A percentile compares a stretch with the other conserved stretches of the same genome.
These are phyloP conservation scores for Mormyrus hasselquistii DNA, from an alignment of 2,797 vertebrate genomes.

Conservation along the genomic window DNA sequence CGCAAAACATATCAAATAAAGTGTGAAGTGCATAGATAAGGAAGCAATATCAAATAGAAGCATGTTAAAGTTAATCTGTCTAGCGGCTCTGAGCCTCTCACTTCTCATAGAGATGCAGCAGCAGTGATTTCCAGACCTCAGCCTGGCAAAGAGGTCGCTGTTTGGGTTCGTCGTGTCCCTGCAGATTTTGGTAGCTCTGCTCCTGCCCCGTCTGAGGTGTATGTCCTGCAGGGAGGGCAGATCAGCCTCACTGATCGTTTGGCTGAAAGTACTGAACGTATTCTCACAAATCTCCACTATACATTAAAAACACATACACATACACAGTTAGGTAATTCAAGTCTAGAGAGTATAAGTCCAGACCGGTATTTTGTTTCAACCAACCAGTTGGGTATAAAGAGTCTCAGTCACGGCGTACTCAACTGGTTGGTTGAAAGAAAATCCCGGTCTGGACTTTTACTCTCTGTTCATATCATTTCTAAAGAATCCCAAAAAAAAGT, in stretches of 20 bases:
- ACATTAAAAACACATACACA: neutral
- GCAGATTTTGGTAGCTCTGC: neutral
- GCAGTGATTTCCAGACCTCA: neutral
- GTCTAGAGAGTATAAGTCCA: neutral
- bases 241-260: neutral
- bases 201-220: neutral
- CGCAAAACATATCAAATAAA: neutral
- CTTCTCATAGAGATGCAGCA: neutral
- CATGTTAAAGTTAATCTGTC: neutral
- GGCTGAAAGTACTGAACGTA: neutral
- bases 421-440: too few relatives aligned
- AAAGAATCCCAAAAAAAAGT: neutral
- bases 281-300: neutral
- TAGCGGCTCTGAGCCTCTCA: neutral
- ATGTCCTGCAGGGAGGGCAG: neutral
- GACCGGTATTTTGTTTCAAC: neutral
- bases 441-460: too few relatives aligned
- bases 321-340: neutral
- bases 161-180: neutral
- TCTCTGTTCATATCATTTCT: neutral
- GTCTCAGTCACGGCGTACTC: neutral
- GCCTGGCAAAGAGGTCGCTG: neutral
- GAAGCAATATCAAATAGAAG: neutral
- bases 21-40: neutral
- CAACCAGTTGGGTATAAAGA: neutral